Evolutionary conservation across 2,797 vertebrate species (phyloP).

Genomic region (Bucorvus abyssinicus): DNA sequence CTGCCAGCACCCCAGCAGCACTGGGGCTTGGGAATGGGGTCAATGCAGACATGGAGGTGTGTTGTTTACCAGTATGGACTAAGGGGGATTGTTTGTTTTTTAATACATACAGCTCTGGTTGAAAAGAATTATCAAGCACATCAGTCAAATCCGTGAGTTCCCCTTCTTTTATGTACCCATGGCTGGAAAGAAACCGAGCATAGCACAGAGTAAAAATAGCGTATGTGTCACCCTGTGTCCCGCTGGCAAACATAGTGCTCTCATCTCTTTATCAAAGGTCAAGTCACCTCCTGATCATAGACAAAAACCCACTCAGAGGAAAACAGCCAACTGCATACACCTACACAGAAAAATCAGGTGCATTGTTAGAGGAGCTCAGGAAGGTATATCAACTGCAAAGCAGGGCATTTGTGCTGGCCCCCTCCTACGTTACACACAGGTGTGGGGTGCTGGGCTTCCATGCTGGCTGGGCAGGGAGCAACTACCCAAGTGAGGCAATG

Average conservation of each 20-base stretch:
- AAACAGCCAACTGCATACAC: not conserved
- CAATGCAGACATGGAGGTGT: not conserved
- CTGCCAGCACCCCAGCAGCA: not conserved
- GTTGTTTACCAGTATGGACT: not conserved
- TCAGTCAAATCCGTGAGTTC: not conserved
- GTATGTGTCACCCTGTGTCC: not conserved
- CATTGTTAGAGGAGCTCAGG: not conserved
- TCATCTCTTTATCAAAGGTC: slow-evolving; percentile 30
- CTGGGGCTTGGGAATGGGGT: not conserved
- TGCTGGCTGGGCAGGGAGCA: not conserved
- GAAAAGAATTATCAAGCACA: not conserved
- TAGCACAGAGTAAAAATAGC: not conserved
- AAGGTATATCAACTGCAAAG: not conserved
- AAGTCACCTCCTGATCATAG: not conserved
- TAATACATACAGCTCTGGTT: not conserved
- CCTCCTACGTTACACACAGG: fast-evolving
- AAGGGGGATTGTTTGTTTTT: not conserved
- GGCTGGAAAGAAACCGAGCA: not conserved
- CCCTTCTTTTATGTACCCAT: not conserved
- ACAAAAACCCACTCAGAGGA: not conserved
- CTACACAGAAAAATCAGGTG: not conserved
- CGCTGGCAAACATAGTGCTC: not conserved
- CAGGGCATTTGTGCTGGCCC: not conserved
- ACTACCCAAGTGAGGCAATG: not conserved
- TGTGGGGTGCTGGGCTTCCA: not conserved